Percentiles rank a stretch among this genome's conserved stretches.
Evolutionary conservation across 2,888 invertebrate genomes (phyloP).

Genomic region (Tiliacea aurago): DNA sequence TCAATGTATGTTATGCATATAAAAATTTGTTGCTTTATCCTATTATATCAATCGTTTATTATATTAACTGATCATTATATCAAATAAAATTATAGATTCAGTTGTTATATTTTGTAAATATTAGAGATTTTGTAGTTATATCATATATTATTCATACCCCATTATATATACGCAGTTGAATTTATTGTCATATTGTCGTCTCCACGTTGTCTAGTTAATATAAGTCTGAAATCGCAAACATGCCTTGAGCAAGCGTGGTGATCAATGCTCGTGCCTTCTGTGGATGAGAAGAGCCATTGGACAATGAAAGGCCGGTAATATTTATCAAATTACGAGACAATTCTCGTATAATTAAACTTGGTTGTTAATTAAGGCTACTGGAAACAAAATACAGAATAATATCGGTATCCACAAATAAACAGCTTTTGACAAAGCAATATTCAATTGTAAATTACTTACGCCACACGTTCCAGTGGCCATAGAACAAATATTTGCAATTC

Average conservation of each 20-base stretch:
- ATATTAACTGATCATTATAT: too few species aligned
- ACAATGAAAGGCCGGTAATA: background rate
- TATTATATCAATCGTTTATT: too few species aligned
- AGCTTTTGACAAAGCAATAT: slow-evolving; percentile 34
- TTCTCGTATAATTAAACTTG: background rate
- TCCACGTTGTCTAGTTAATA: too few species aligned
- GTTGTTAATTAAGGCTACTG: background rate
- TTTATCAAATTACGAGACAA: background rate
- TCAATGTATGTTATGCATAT: too few species aligned
- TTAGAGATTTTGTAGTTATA: too few species aligned
- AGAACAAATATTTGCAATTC: slow-evolving; percentile 60
- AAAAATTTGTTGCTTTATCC: too few species aligned
- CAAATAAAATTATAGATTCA: too few species aligned
- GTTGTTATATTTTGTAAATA: too few species aligned
- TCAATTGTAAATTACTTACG: slow-evolving; percentile 38
- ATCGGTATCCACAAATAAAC: slow-evolving; percentile 8
- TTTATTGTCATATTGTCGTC: too few species aligned
- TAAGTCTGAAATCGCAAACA: background rate
- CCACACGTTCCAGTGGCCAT: slow-evolving; percentile 47
- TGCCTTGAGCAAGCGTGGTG: background rate
- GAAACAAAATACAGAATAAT: slow-evolving; percentile 10
- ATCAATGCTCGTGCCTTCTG: background rate
- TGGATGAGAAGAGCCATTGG: background rate
- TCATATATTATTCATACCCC: too few species aligned
- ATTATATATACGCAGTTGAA: too few species aligned